Percentiles rank a stretch among this genome's conserved stretches.
Conservation (phyloP, 2,113 vertebrate species). For the Oxyruncus cristatus region DNA sequence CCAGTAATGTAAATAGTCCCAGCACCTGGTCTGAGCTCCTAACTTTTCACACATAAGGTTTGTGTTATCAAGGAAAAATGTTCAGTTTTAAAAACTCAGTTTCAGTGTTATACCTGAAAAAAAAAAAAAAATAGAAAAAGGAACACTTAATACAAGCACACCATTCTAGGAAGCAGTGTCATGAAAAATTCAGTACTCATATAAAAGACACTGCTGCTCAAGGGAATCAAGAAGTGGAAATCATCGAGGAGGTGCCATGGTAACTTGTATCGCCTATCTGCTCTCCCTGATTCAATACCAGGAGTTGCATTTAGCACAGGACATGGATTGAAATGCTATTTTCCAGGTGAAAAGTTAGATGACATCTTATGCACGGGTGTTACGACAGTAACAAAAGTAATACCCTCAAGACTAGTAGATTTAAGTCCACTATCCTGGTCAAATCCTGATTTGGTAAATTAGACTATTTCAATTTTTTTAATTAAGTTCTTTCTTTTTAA, state of each 20-base stretch:
- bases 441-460: background rate
- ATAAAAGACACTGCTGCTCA: background rate
- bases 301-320: background rate
- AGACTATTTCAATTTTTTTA: background rate
- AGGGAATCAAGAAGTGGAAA: background rate
- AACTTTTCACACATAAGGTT: background rate
- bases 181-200: background rate
- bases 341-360: background rate
- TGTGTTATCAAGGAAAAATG: background rate
- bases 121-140: background rate
- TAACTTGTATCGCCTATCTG: background rate
- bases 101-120: background rate
- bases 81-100: background rate
- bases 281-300: background rate
- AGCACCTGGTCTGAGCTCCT: background rate
- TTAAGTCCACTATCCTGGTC: background rate
- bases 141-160: background rate
- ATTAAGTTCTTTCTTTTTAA: background rate
- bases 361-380: background rate
- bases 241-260: background rate
- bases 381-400: background rate
- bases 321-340: background rate
- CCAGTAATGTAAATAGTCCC: background rate
- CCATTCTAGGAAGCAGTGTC: background rate
- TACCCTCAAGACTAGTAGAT: background rate